Conservation (phyloP, 2,113 vertebrate genomes). For the Vulpes vulpes region DNA sequence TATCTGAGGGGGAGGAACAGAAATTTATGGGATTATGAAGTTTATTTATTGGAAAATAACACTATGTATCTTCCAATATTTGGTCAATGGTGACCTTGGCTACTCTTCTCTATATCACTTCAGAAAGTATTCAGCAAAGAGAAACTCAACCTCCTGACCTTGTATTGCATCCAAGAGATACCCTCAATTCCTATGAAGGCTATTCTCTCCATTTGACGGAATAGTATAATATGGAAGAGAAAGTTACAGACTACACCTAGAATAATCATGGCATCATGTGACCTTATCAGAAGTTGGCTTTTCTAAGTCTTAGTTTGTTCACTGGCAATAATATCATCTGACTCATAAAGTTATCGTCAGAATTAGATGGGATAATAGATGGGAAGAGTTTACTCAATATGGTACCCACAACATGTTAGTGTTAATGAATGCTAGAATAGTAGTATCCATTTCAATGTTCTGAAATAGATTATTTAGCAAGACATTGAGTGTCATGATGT, state of each 20-base stretch:
- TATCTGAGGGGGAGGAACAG: not conserved
- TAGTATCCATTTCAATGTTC: not conserved
- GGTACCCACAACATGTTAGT: not conserved
- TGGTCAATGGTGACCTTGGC: not conserved
- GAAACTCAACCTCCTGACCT: not conserved
- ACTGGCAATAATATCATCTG: not conserved
- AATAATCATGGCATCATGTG: not conserved
- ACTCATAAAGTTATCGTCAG: not conserved
- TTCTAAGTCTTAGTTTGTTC: not conserved
- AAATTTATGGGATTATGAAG: not conserved
- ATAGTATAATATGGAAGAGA: not conserved
- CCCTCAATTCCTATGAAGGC: not conserved
- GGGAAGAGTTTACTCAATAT: not conserved
- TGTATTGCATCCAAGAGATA: not conserved
- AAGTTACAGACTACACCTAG: not conserved
- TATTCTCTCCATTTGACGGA: not conserved
- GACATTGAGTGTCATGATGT: not conserved
- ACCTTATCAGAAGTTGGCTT: not conserved
- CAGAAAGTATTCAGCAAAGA: not conserved
- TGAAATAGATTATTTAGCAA: not conserved
- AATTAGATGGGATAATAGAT: not conserved
- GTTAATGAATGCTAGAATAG: not conserved
- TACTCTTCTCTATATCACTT: not conserved
- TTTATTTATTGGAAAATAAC: not conserved
- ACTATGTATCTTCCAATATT: not conserved